A percentile compares a stretch with the other conserved stretches of the same genome.
Evolutionary conservation across 2,888 invertebrate species (phyloP).

Genomic region (Achlya flavicornis): DNA sequence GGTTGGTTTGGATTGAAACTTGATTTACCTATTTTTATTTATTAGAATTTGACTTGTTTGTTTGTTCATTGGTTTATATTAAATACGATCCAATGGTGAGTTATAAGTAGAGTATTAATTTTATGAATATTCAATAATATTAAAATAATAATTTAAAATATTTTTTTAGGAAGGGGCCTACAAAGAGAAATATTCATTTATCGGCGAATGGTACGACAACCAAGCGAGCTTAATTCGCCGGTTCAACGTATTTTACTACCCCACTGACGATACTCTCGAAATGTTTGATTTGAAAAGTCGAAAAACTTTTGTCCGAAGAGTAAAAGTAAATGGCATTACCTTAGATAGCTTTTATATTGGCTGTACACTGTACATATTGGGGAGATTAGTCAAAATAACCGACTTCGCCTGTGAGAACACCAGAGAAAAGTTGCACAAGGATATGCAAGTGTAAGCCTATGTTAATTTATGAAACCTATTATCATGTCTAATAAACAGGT

Average conservation of each 20-base stretch:
- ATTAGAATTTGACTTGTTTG: no score
- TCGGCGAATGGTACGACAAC: constrained; percentile 94
- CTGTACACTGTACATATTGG: constrained; percentile 88
- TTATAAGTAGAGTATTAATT: background rate
- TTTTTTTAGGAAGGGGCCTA: constrained; percentile 76
- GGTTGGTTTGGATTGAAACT: no score
- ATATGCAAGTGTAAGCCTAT: constrained; percentile 86
- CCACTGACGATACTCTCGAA: constrained; percentile 91
- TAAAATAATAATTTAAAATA: constrained; percentile 7
- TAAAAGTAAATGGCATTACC: constrained; percentile 86
- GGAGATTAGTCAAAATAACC: constrained; percentile 88
- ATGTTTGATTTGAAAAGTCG: constrained; percentile 87
- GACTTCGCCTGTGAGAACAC: constrained; percentile 89
- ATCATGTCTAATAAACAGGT: background rate
- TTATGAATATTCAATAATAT: background rate
- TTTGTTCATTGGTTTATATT: no score
- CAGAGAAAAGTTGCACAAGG: constrained; percentile 84
- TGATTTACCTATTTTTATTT: no score
- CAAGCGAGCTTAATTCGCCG: constrained; percentile 89
- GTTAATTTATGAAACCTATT: background rate
- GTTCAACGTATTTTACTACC: constrained; percentile 91
- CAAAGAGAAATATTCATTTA: constrained; percentile 84
- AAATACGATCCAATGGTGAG: background rate
- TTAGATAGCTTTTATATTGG: constrained; percentile 89
- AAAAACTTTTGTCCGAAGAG: constrained; percentile 87